A percentile compares a stretch with the other conserved stretches of the same genome.
Conservation (phyloP, 2,888 invertebrate genomes). For the Drosophila fungiperda region DNA sequence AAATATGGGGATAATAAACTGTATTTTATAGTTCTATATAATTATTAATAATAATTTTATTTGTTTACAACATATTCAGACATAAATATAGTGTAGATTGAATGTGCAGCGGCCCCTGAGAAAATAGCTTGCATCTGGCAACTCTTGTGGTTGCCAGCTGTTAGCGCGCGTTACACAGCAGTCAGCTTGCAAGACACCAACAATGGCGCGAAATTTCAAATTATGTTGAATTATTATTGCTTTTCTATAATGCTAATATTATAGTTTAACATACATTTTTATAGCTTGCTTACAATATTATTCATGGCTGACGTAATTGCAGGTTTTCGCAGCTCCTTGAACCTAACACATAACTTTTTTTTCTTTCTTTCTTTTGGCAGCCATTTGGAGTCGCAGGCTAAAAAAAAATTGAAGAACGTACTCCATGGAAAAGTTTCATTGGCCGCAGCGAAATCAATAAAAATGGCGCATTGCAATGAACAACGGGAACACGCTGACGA, state of each 20-base stretch:
- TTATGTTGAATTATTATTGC: fast-evolving
- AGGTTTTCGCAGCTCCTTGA: background rate
- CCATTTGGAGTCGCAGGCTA: slow-evolving; percentile 13
- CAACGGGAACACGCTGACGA: slow-evolving; percentile 41
- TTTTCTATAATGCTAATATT: too few relatives aligned
- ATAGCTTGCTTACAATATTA: background rate
- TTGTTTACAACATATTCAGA: background rate
- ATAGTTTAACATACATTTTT: background rate
- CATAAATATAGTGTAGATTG: background rate
- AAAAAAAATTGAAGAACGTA: slow-evolving; percentile 16
- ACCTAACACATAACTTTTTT: background rate
- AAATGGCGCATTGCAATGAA: slow-evolving; percentile 72
- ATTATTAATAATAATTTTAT: background rate
- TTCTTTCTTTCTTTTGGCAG: background rate
- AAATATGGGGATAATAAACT: background rate
- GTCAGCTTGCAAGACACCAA: slow-evolving; percentile 10
- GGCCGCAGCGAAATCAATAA: slow-evolving; percentile 64
- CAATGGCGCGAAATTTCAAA: slow-evolving; percentile 30
- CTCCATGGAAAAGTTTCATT: slow-evolving; percentile 41
- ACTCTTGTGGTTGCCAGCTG: slow-evolving; percentile 19
- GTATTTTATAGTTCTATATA: background rate
- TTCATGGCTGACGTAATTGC: background rate
- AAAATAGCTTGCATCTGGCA: slow-evolving; percentile 11
- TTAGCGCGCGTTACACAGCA: slow-evolving; percentile 25
- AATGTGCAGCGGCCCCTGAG: slow-evolving; percentile 19